These are phyloP conservation scores for Arctocebus calabarensis DNA, from an alignment of 2,797 vertebrate species.

Conservation along the genomic window DNA sequence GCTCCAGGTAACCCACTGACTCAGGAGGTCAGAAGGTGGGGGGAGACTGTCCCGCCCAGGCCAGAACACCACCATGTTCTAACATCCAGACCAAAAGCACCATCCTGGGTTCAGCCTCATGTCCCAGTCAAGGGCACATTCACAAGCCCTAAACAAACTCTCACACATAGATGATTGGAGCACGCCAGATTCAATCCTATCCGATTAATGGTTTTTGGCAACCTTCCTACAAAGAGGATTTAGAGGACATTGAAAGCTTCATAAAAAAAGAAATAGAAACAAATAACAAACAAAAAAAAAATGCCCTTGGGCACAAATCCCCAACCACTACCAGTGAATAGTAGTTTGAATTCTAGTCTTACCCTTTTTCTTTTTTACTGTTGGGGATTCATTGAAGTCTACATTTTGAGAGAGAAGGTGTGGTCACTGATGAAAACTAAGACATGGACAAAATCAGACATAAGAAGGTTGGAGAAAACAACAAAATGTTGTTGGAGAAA, in stretches of 20 bases:
- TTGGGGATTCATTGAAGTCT: too few species aligned
- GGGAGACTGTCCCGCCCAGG: too few species aligned
- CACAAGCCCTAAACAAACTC: neutral
- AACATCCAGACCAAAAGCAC: neutral
- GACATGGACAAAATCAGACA: neutral
- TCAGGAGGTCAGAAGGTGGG: rapidly evolving
- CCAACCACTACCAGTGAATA: neutral
- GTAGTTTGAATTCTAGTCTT: neutral
- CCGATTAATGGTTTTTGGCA: neutral
- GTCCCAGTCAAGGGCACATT: neutral
- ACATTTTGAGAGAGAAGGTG: neutral
- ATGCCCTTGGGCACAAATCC: neutral
- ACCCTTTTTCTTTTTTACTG: too few species aligned
- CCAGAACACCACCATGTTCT: neutral
- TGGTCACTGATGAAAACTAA: neutral
- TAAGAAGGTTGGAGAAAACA: neutral
- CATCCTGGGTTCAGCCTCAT: neutral
- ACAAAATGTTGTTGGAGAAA: neutral
- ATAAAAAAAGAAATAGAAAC: neutral
- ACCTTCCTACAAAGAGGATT: conserved; percentile 24
- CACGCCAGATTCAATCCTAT: neutral
- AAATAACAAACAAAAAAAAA: neutral
- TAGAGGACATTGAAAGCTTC: conserved; percentile 6
- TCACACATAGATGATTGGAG: neutral
- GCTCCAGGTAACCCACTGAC: neutral